phyloP scores from a whole-genome alignment of 2,113 vertebrate species.

The Oreochromis aureus region DNA sequence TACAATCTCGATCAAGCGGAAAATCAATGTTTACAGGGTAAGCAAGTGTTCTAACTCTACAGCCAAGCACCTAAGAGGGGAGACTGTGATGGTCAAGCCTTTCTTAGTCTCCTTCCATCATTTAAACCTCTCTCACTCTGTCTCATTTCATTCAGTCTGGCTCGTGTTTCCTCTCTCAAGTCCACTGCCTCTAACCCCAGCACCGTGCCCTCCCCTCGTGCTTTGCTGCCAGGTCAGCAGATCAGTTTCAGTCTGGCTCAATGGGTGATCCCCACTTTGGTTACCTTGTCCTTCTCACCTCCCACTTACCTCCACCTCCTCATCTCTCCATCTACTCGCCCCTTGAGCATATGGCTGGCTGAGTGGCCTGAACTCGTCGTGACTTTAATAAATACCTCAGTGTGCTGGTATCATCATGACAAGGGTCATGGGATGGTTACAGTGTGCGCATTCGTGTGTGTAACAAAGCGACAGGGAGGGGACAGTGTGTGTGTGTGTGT shows the following conservation, averaged over 20 bases:
- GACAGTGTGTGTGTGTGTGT: neutral
- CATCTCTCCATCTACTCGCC: constrained; percentile 10
- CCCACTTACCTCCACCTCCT: constrained; percentile 36
- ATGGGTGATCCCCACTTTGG: constrained; percentile 46
- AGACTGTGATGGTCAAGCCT: neutral
- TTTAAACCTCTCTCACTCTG: neutral
- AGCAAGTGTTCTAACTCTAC: constrained; percentile 25
- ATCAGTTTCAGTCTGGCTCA: constrained; percentile 52
- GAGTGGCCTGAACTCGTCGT: constrained; percentile 8
- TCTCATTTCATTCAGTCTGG: neutral
- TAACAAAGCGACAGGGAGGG: neutral
- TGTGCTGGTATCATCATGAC: constrained; percentile 45
- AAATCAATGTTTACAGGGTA: constrained; percentile 53
- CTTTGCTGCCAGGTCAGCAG: constrained; percentile 51
- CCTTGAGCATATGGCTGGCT: constrained; percentile 46
- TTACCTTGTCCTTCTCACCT: constrained; percentile 59
- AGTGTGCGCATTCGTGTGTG: neutral
- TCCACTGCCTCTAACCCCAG: constrained; percentile 13
- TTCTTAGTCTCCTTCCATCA: neutral
- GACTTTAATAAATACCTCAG: constrained; percentile 55
- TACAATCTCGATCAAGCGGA: constrained; percentile 6
- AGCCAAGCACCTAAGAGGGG: neutral
- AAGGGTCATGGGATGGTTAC: constrained; percentile 51
- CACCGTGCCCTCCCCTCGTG: neutral
- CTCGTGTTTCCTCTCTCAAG: constrained; percentile 39